Percentiles rank a stretch among this genome's conserved stretches.
These are phyloP conservation scores for Leptinotarsa texana DNA, from an alignment of 1,140 invertebrate species.

Conservation along the genomic window DNA sequence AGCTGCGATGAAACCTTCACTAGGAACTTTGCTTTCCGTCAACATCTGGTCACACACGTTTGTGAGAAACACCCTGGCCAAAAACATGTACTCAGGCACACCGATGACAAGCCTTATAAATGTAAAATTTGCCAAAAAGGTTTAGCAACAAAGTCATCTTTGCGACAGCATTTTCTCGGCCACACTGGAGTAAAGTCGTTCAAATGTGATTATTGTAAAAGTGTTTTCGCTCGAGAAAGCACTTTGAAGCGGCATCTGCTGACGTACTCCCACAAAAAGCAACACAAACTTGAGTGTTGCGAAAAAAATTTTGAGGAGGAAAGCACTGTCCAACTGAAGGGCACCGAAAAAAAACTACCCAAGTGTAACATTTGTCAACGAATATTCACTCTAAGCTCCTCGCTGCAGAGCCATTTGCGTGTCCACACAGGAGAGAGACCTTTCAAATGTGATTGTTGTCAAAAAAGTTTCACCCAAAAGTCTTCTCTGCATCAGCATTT, in stretches of 20 bases:
- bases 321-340: constrained; percentile 48
- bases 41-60: too few species aligned
- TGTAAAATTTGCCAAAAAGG: too few species aligned
- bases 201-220: background rate
- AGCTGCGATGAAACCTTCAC: too few species aligned
- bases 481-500: too few species aligned
- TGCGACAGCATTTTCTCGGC: constrained; percentile 47
- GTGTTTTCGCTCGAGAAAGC: background rate
- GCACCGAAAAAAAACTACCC: background rate
- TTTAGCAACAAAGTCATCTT: constrained; percentile 32
- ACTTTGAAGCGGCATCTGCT: background rate
- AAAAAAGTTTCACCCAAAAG: background rate
- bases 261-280: background rate
- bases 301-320: too few species aligned
- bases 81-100: too few species aligned
- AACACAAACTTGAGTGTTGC: too few species aligned
- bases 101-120: too few species aligned
- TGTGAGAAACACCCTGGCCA: too few species aligned
- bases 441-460: background rate
- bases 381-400: background rate
- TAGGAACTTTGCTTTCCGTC: too few species aligned
- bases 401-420: background rate
- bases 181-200: constrained; percentile 50
- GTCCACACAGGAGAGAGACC: background rate
- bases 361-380: background rate